phyloP scores from a whole-genome alignment of 2,888 invertebrate genomes.

The Micoletzkya japonica region DNA sequence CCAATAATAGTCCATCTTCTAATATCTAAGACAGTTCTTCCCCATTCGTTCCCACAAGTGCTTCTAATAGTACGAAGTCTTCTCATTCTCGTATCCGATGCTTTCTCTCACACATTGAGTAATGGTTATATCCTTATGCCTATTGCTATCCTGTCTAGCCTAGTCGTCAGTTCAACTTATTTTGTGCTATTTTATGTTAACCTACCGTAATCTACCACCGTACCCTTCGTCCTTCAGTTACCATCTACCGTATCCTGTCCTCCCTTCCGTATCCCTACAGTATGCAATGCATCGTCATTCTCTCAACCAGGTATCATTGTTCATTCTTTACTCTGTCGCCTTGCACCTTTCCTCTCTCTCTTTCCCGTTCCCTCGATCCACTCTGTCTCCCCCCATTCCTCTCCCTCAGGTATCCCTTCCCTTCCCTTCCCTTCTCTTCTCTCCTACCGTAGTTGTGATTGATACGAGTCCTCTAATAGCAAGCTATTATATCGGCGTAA shows the following conservation, averaged over 20 bases:
- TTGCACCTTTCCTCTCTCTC: not conserved
- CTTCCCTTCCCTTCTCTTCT: not conserved
- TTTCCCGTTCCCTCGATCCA: conserved; percentile 10
- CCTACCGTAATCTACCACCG: no score
- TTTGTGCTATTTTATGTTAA: no score
- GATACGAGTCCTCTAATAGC: not conserved
- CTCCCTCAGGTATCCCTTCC: not conserved
- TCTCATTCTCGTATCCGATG: no score
- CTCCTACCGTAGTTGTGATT: not conserved
- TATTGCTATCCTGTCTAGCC: not conserved
- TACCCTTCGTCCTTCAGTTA: not conserved
- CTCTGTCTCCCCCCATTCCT: conserved; percentile 7
- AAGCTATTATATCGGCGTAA: not conserved
- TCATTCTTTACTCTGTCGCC: not conserved
- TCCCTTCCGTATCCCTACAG: conserved; percentile 5
- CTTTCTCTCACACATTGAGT: no score
- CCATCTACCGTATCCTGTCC: not conserved
- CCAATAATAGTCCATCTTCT: not conserved
- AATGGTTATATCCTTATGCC: not conserved
- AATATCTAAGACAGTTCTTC: not conserved
- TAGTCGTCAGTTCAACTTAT: not conserved
- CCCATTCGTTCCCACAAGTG: no score
- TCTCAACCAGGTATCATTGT: conserved; percentile 24
- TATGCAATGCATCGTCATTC: not conserved
- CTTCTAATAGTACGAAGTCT: no score